Conservation (phyloP, 2,888 invertebrate genomes). For the Tenodera sinensis region DNA sequence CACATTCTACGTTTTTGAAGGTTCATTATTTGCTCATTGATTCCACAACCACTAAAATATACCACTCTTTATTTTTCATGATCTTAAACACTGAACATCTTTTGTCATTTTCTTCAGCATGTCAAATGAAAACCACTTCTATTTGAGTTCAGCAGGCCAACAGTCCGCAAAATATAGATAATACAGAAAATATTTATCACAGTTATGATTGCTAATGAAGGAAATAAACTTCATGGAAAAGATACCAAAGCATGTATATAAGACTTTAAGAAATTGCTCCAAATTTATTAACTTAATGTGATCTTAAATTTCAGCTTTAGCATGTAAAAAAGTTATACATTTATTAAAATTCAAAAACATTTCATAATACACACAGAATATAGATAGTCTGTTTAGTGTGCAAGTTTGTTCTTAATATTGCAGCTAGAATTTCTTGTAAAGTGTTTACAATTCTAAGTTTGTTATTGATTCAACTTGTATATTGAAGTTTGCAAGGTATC, state of each 20-base stretch:
- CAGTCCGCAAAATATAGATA: too few species aligned
- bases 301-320: neutral
- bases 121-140: too few species aligned
- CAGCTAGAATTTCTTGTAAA: neutral
- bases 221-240: neutral
- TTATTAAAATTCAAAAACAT: neutral
- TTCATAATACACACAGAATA: neutral
- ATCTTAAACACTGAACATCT: too few species aligned
- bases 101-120: too few species aligned
- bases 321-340: neutral
- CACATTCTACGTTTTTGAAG: too few species aligned
- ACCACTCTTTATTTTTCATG: too few species aligned
- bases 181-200: too few species aligned
- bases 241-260: neutral
- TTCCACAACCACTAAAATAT: too few species aligned
- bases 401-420: neutral
- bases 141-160: too few species aligned
- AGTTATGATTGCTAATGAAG: neutral
- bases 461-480: neutral
- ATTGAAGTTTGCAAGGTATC: neutral
- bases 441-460: neutral
- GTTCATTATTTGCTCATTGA: too few species aligned
- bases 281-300: neutral
- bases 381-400: neutral
- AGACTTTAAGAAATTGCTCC: neutral